Evolutionary conservation across 1,140 invertebrate species (phyloP), one percentile per base, ranked within the genome.

Genomic region (Neodiprion lecontei): DNA sequence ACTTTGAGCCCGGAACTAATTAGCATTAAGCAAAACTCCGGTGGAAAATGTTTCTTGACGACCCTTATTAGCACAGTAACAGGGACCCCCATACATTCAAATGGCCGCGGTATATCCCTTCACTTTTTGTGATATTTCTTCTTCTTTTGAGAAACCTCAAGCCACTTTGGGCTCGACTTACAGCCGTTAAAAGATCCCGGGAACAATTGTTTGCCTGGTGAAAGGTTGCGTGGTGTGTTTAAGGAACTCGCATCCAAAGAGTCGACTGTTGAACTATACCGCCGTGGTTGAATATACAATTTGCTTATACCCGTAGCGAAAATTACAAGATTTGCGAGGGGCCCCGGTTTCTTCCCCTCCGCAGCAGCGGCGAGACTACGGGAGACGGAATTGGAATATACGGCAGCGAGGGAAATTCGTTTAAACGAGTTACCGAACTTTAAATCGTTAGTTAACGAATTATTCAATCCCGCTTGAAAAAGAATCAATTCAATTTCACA

Each of bases 21-120:
- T 69, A 69, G 67, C 67, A 69, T 69, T 69, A 69, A 69, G 67
- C 40, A 69, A 69, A 69, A 69, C 67, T 69, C 67, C 21, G 21
- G 21, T 69, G 67, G 67, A 69, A 69, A 69, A 69, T 69, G 67
- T 69, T 69, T 47, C 67, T 23, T 21, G 67, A 47, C 40, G 67
- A 69, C 17, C 67, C 67, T 69, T 69, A 69, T 69, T 69, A 69
- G 67, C 67, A 21, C 23, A 69, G 11, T 47, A 69, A 69, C 5
- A 61, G n/a, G 53, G n/a, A 61, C 53, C 53, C 28, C 53, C 53
- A 61, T 17, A 17, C n/a, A 61, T 61, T 61, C 53, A 9, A 61
- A 69, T 11, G 17, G 40, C 12, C 61, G 17, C 61, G 67, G 40
- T 69, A 47, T 69, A 47, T 69, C 40, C 53, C 53, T 61, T 61